Conservation (phyloP, 1,140 invertebrate species). For the Cydia pomonella region DNA sequence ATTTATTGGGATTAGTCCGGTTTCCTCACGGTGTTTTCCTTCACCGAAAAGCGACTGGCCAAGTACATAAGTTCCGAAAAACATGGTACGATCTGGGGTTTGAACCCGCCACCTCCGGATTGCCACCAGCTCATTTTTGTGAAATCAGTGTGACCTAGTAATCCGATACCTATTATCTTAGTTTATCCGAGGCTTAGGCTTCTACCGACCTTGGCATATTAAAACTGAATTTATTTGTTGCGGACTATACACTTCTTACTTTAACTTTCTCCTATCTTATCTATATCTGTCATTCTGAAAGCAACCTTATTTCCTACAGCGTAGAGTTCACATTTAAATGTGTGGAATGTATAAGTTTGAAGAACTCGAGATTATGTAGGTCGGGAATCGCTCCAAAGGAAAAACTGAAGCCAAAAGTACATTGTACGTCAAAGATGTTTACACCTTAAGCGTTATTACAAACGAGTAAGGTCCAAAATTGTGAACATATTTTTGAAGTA, state of each 20-base stretch:
- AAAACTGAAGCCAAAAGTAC: slow-evolving; percentile 2
- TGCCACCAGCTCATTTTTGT: too few relatives aligned
- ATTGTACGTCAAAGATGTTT: too few relatives aligned
- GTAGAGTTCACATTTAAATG: neutral
- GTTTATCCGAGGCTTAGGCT: slow-evolving; percentile 7
- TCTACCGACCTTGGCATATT: slow-evolving; percentile 8
- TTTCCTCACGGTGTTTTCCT: too few relatives aligned
- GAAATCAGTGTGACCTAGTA: neutral
- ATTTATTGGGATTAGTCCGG: too few relatives aligned
- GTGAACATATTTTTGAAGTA: too few relatives aligned
- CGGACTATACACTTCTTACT: too few relatives aligned
- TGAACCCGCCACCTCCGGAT: too few relatives aligned
- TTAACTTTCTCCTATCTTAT: neutral
- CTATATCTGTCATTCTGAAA: neutral
- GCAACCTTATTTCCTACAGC: neutral
- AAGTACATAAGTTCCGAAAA: too few relatives aligned
- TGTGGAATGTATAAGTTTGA: neutral
- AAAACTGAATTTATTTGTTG: slow-evolving; percentile 28
- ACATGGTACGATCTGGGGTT: too few relatives aligned
- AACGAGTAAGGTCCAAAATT: too few relatives aligned
- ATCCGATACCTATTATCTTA: neutral
- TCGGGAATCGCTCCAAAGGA: neutral
- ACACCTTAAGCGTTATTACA: too few relatives aligned
- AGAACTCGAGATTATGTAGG: neutral
- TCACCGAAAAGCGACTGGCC: too few relatives aligned